Conservation (phyloP, 2,797 vertebrate species). For the Mus caroli region DNA sequence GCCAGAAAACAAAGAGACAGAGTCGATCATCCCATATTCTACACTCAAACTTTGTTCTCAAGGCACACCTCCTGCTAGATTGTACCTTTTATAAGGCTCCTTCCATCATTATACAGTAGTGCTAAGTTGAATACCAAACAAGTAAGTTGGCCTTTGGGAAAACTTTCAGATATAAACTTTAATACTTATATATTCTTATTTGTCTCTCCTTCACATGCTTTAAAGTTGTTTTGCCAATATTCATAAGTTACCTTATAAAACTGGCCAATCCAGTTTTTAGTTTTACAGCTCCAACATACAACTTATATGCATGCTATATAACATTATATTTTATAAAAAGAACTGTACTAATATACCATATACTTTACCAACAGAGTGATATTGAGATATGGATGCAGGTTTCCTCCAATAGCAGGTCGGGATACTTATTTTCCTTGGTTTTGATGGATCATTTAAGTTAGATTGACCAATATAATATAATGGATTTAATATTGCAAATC, state of each 20-base stretch:
- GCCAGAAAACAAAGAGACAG: background rate
- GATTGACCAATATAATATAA: background rate
- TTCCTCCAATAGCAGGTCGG: background rate
- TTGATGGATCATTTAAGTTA: background rate
- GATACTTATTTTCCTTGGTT: background rate
- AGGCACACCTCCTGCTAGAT: background rate
- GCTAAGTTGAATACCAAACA: background rate
- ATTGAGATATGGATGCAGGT: background rate
- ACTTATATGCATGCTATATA: background rate
- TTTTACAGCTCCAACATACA: too few relatives aligned
- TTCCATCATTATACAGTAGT: background rate
- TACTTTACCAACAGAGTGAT: background rate
- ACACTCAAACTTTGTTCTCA: background rate
- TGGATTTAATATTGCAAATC: background rate
- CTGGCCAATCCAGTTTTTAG: background rate
- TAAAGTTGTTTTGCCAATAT: background rate
- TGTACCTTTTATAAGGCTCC: background rate
- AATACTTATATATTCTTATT: background rate
- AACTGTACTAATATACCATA: background rate
- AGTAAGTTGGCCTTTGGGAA: background rate
- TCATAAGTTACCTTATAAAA: background rate
- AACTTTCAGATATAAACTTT: background rate
- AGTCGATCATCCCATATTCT: background rate
- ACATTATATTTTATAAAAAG: slow-evolving; percentile 6
- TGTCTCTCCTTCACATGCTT: background rate